These are phyloP conservation scores for Sclerodermus sp. DNA, from an alignment of 2,888 invertebrate species.

Conservation along the genomic window DNA sequence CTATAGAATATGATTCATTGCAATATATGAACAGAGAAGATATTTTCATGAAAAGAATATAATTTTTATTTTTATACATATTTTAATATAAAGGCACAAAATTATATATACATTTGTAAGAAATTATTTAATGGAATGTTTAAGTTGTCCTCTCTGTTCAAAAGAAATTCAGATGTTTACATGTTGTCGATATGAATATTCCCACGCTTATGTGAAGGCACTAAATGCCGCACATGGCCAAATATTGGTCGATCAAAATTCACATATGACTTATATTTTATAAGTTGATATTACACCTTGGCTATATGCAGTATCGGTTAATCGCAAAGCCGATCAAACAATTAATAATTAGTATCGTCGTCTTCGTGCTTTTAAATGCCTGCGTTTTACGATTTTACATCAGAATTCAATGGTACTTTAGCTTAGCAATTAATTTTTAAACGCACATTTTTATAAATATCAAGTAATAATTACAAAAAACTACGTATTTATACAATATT, in stretches of 20 bases:
- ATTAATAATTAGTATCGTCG: constrained; percentile 27
- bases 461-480: too few species aligned
- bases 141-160: constrained; percentile 45
- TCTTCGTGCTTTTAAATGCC: constrained; percentile 34
- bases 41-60: background rate
- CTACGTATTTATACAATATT: too few species aligned
- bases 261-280: constrained; percentile 38
- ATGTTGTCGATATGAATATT: constrained; percentile 58
- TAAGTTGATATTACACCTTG: constrained; percentile 10
- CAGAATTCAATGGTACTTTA: too few species aligned
- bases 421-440: too few species aligned
- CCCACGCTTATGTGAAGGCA: constrained; percentile 59
- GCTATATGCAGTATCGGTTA: background rate
- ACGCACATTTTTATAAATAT: too few species aligned
- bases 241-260: constrained; percentile 41
- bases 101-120: constrained; percentile 5
- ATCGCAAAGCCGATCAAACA: constrained; percentile 25
- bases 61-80: background rate
- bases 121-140: constrained; percentile 2
- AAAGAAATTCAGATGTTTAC: constrained; percentile 46
- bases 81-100: too few species aligned
- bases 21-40: background rate
- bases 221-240: constrained; percentile 56
- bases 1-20: constrained; percentile 1
- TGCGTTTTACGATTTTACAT: too few species aligned